Evolutionary conservation across 2,888 invertebrate genomes (phyloP), one percentile per base, ranked within the genome.

Genomic region (Diachrysia chrysitis): DNA sequence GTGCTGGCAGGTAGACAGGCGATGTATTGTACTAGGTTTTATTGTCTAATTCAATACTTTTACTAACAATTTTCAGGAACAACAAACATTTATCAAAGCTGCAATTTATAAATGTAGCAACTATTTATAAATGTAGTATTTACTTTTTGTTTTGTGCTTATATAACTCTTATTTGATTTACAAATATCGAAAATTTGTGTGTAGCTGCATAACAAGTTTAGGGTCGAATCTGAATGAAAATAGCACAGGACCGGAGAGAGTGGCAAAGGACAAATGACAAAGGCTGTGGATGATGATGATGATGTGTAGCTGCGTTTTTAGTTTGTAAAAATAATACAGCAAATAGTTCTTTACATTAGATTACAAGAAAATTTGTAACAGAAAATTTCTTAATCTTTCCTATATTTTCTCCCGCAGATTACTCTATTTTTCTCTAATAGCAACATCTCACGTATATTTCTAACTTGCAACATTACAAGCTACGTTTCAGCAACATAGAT

Each of bases 1-100:
- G 42, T n/a, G 16, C 42, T n/a, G n/a, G n/a, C 42, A n/a, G 37
- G 21, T 12, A 51, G 48, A 19, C 12, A 21, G 48, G 19, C 9
- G 21, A 51, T 51, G 19, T 19, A 51, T 51, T 51, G 19, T 51
- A 51, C 12, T 3, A 1, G 7, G 4, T 51, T 51, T 10, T 21
- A 51, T 51, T 21, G 48, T 51, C 42, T 51, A 51, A 19, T 51
- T 12, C 21, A 51, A 51, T 51, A 17, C 19, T 19, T 48, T 48
- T 48, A 14, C 37, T 16, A 14, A 10, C 21, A 19, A 10, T 51
- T 21, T 51, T 51, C 48, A 51, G 12, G 19, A 12, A 51, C 42
- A 42, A n/a, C 19, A 6, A 51, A 19, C 21, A 51, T 51, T 51
- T 51, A 10, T 10, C 21, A 12, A 10, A 19, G 9, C 12, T 12